These are phyloP conservation scores for Acleris cristana DNA, from an alignment of 2,888 invertebrate species.

Conservation along the genomic window DNA sequence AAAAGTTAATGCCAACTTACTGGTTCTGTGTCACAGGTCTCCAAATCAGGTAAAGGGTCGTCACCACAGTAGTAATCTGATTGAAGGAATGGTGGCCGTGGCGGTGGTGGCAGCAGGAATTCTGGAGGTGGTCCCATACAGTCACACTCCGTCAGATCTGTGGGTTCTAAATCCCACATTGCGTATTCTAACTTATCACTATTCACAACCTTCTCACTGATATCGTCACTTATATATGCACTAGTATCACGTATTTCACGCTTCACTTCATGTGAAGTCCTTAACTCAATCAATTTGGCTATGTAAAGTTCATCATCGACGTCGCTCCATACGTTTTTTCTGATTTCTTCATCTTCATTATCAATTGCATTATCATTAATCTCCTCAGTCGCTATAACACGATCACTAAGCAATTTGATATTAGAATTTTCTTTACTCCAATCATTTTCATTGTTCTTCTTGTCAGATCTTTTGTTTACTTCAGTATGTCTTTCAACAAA, in stretches of 20 bases:
- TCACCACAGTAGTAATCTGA: constrained; percentile 88
- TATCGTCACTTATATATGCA: constrained; percentile 72
- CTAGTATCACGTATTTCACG: constrained; percentile 79
- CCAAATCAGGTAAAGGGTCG: constrained; percentile 87
- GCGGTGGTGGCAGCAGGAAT: constrained; percentile 89
- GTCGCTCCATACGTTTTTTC: constrained; percentile 77
- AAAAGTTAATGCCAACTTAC: constrained; percentile 73
- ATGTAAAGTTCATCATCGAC: constrained; percentile 80
- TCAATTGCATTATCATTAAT: constrained; percentile 46
- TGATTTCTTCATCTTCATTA: constrained; percentile 68
- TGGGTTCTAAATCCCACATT: constrained; percentile 89
- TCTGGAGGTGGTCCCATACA: constrained; percentile 90
- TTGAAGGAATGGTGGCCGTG: constrained; percentile 88
- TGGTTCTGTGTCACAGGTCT: constrained; percentile 90
- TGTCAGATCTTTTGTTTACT: constrained; percentile 39
- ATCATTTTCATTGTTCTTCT: constrained; percentile 34
- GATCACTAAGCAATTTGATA: constrained; percentile 35
- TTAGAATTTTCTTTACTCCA: constrained; percentile 22
- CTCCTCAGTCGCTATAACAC: constrained; percentile 65
- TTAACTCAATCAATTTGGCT: constrained; percentile 73
- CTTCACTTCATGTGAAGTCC: constrained; percentile 75
- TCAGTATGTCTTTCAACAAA: constrained; percentile 35
- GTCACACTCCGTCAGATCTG: constrained; percentile 89
- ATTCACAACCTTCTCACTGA: constrained; percentile 81
- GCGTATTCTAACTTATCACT: constrained; percentile 83